Evolutionary conservation across 2,888 invertebrate genomes (phyloP).

Genomic region (Azorinus chamasolen): DNA sequence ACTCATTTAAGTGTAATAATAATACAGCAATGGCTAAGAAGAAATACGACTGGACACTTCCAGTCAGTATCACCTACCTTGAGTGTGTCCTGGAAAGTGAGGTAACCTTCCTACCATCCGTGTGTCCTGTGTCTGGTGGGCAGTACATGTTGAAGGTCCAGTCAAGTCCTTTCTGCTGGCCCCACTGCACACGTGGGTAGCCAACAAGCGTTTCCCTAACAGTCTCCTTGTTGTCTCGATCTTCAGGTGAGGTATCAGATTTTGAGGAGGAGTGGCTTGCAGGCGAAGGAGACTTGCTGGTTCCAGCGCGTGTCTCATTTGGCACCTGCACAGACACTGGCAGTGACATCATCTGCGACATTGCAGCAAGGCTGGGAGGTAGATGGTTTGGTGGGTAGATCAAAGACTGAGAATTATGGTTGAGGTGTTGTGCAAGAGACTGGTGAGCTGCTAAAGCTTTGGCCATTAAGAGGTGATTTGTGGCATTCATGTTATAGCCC

Average conservation of each 20-base stretch:
- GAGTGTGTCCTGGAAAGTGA: constrained; percentile 85
- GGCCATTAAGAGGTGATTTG: constrained; percentile 60
- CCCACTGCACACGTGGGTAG: constrained; percentile 76
- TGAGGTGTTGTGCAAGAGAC: constrained; percentile 53
- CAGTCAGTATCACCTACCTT: too few relatives aligned
- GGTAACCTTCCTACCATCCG: constrained; percentile 80
- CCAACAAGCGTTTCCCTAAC: constrained; percentile 73
- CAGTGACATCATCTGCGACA: constrained; percentile 64
- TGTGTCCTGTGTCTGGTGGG: constrained; percentile 60
- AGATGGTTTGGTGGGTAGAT: constrained; percentile 56
- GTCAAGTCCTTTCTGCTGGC: constrained; percentile 48
- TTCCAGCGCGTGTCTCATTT: constrained; percentile 38
- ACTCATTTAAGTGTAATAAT: too few relatives aligned
- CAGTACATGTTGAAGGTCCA: constrained; percentile 64
- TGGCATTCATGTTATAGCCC: constrained; percentile 48
- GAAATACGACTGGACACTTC: too few relatives aligned
- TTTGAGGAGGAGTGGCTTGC: constrained; percentile 62
- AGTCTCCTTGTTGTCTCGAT: constrained; percentile 40
- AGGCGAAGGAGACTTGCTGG: constrained; percentile 59
- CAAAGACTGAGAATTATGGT: constrained; percentile 60
- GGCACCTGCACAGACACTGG: constrained; percentile 36
- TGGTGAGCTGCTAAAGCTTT: constrained; percentile 64
- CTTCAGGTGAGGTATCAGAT: constrained; percentile 63
- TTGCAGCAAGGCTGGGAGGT: constrained; percentile 64
- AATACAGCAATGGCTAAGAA: too few relatives aligned